Evolutionary conservation across 2,113 vertebrate genomes (phyloP), one percentile per base, ranked within the genome.

Genomic region (Podarcis cretensis): DNA sequence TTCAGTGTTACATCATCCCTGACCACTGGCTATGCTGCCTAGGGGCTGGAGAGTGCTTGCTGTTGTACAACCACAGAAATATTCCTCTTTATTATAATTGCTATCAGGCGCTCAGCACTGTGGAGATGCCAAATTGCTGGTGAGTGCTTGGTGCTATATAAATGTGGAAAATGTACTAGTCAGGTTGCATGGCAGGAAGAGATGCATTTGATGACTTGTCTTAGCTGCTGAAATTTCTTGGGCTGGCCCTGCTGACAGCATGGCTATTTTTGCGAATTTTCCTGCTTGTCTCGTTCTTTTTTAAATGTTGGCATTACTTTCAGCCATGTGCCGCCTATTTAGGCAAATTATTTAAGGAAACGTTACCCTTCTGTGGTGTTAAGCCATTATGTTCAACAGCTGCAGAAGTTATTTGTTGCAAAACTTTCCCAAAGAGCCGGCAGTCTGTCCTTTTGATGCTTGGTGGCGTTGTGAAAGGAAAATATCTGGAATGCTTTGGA

Each of bases 401-500:
- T 93, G 92, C 85, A 76, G 76, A 94, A 92, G 84, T 48, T 54
- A 81, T 40, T 40, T 76, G 32, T 40, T 91, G 87, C 92, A 91
- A 94, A 93, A 91, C 94, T 92, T 92, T 84, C 92, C 83, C 92
- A 90, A 91, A 93, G 92, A 93, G 91, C 81, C 37, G 65, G 83
- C 93, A 91, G 90, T 81, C 32, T 25, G 54, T 89, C 65, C 90
- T 96, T 95, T 95, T 94, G 94, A 94, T 87, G 94, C 92, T 91
- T 94, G 48, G 48, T 91, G 86, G 93, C 89, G 85, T 86, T 93
- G 91, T 90, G 94, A 93, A 95, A 96, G 75, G 92, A 94, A 94
- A 93, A 93, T 94, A 94, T 94, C 87, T 93, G 94, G 92, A 95
- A 75, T 94, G 92, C 92, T 80, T 95, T 94, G 95, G 90, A 91